Conservation (phyloP, 1,140 invertebrate genomes). For the Trichoplusia ni region DNA sequence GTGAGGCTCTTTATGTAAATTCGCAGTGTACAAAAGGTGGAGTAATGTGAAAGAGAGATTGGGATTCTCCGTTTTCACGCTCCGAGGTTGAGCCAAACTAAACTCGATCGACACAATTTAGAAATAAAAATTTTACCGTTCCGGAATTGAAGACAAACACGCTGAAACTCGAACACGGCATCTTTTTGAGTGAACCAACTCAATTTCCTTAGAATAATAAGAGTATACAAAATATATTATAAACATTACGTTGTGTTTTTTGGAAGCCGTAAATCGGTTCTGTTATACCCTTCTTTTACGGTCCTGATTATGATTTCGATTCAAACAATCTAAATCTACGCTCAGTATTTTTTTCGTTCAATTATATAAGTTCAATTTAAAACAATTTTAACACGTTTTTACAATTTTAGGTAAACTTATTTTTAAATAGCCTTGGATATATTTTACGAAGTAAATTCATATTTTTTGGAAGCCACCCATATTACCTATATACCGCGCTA, state of each 20-base stretch:
- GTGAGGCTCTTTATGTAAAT: constrained; percentile 69
- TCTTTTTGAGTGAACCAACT: constrained; percentile 15
- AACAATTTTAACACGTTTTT: too few species aligned
- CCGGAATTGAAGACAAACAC: constrained; percentile 50
- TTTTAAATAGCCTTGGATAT: too few species aligned
- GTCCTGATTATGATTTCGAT: too few species aligned
- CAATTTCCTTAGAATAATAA: constrained; percentile 25
- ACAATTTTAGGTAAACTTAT: too few species aligned
- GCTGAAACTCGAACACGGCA: constrained; percentile 19
- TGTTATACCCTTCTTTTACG: too few species aligned
- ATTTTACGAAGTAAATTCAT: too few species aligned
- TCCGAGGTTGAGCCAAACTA: constrained; percentile 42
- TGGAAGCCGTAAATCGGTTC: not conserved
- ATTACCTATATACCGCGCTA: too few species aligned
- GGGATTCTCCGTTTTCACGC: constrained; percentile 56
- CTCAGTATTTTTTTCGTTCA: too few species aligned
- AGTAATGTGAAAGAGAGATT: constrained; percentile 68
- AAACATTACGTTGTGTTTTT: not conserved
- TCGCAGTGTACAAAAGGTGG: constrained; percentile 64
- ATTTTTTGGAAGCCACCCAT: too few species aligned
- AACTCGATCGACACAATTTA: constrained; percentile 50
- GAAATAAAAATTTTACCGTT: constrained; percentile 48
- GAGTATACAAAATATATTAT: constrained; percentile 7
- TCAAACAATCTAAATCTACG: too few species aligned
- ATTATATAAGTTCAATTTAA: too few species aligned